These are phyloP conservation scores for Chaetops frenatus DNA, from an alignment of 2,113 vertebrate genomes.

Conservation along the genomic window DNA sequence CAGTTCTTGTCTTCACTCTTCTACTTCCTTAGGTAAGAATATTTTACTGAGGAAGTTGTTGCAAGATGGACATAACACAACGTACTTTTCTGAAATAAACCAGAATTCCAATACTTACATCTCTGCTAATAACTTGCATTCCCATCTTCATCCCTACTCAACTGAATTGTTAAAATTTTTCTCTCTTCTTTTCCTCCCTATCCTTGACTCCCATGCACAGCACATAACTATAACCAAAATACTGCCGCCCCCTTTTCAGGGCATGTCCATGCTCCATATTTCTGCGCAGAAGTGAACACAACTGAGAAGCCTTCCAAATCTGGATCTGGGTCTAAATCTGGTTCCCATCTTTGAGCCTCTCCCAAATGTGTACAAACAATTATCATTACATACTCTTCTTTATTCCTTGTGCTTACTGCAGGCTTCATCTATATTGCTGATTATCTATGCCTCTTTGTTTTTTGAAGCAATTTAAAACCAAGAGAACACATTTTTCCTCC, in stretches of 20 bases:
- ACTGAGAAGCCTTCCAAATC: neutral
- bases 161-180: neutral
- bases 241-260: neutral
- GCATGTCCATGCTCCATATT: rapidly evolving
- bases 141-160: neutral
- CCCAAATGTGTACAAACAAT: neutral
- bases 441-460: neutral
- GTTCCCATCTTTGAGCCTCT: neutral
- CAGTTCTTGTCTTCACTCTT: neutral
- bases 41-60: neutral
- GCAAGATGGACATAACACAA: neutral
- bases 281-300: neutral
- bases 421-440: neutral
- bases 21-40: neutral
- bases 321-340: neutral
- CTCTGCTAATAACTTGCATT: neutral
- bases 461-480: neutral
- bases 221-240: neutral
- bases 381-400: neutral
- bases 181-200: neutral
- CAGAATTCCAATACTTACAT: neutral
- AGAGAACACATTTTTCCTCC: neutral
- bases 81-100: neutral
- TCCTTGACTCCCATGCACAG: neutral
- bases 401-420: neutral